Conservation (phyloP, 2,888 invertebrate genomes). For the Deroplatys truncata region DNA sequence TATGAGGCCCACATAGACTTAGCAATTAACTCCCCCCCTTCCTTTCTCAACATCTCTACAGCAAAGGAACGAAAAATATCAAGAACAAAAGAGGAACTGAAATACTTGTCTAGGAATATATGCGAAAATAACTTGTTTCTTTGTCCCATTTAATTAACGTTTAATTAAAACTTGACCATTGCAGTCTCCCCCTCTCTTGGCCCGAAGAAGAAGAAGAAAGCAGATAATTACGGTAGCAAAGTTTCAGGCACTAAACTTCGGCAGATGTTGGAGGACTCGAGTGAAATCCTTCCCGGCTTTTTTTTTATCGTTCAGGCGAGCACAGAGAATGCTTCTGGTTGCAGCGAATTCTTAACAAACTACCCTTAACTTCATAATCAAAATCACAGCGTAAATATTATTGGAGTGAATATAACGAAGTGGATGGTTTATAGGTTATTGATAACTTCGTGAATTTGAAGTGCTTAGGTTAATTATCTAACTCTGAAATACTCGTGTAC, state of each 20-base stretch:
- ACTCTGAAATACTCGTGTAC: too few relatives aligned
- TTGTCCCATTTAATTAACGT: not conserved
- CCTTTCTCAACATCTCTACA: not conserved
- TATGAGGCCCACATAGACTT: not conserved
- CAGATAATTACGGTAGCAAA: not conserved
- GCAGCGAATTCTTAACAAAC: too few relatives aligned
- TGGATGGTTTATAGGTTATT: too few relatives aligned
- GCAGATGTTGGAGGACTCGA: not conserved
- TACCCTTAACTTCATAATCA: too few relatives aligned
- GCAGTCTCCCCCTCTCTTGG: not conserved
- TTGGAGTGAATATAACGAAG: too few relatives aligned
- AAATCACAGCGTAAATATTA: too few relatives aligned
- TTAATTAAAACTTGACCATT: conserved; percentile 2
- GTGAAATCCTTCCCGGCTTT: too few relatives aligned
- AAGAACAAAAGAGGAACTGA: not conserved
- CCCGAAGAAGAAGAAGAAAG: not conserved
- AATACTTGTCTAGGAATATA: not conserved
- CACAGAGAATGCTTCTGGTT: too few relatives aligned
- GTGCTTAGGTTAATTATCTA: too few relatives aligned
- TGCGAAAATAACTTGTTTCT: not conserved
- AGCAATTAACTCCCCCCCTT: not conserved
- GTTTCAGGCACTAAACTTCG: not conserved
- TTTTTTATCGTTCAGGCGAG: not conserved
- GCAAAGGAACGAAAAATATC: not conserved
- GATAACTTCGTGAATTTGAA: too few relatives aligned